Percentiles rank a stretch among this genome's conserved stretches.
Evolutionary conservation across 2,113 vertebrate species (phyloP).

Genomic region (Oreochromis spilurus): DNA sequence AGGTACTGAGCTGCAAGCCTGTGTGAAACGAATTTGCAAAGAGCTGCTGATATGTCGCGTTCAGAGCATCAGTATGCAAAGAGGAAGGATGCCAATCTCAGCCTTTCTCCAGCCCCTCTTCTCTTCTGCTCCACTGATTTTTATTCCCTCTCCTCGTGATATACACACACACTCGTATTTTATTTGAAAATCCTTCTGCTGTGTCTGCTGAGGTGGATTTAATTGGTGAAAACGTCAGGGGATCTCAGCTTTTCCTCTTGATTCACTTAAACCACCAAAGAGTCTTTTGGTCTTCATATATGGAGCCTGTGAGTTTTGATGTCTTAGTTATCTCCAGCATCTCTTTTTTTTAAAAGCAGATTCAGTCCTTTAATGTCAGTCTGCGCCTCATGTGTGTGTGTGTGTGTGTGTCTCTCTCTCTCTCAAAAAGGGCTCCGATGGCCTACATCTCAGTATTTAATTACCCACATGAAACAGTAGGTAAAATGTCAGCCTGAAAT

Average conservation of each 20-base stretch:
- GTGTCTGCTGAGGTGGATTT: not conserved
- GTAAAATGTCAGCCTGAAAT: constrained; percentile 60
- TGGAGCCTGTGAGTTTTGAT: not conserved
- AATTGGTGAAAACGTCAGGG: not conserved
- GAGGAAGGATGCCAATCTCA: not conserved
- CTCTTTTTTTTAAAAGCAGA: not conserved
- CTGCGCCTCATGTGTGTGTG: not conserved
- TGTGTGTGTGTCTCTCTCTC: not conserved
- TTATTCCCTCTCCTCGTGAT: not conserved
- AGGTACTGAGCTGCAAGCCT: not conserved
- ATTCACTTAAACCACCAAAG: not conserved
- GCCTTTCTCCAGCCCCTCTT: not conserved
- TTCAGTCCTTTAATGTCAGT: not conserved
- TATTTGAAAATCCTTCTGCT: not conserved
- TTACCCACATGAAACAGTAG: constrained; percentile 53
- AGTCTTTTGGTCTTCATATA: not conserved
- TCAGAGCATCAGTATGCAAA: constrained; percentile 8
- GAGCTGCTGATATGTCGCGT: not conserved
- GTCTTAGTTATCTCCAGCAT: not conserved
- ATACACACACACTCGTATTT: not conserved
- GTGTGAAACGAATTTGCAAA: constrained; percentile 37
- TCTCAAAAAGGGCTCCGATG: not conserved
- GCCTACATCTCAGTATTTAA: constrained; percentile 53
- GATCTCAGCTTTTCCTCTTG: not conserved
- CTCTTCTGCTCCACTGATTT: not conserved